Evolutionary conservation across 53 echinoderm and acorn worm genomes (phyloP).

Genomic region (Holothuria scabra): DNA sequence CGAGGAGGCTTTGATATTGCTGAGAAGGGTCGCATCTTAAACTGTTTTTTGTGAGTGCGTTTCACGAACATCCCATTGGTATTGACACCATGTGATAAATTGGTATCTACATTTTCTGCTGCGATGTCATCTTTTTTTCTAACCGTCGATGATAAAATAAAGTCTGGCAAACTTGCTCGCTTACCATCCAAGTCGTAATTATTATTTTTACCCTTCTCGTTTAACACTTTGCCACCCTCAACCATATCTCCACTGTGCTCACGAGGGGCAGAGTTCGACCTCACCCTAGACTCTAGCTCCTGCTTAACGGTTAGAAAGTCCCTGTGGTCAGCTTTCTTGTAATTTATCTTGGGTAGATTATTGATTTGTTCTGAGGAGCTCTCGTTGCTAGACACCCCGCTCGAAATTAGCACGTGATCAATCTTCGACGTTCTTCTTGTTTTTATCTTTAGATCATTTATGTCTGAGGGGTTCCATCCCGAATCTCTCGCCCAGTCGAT

Average conservation of each 20-base stretch:
- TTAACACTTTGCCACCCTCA: too few species aligned
- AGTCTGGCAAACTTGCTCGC: slow-evolving; percentile 37
- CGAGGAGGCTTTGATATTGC: neutral
- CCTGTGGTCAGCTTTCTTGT: neutral
- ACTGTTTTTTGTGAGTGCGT: slow-evolving; percentile 26
- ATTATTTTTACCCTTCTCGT: too few species aligned
- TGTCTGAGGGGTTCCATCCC: slow-evolving; percentile 69
- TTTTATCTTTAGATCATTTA: slow-evolving; percentile 65
- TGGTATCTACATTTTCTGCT: neutral
- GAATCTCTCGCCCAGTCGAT: slow-evolving; percentile 91
- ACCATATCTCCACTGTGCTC: neutral
- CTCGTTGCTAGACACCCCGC: slow-evolving; percentile 34
- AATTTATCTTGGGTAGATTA: slow-evolving; percentile 28
- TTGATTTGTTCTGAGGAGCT: slow-evolving; percentile 36
- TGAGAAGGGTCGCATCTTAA: slow-evolving; percentile 19
- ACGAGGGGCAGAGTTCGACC: slow-evolving; percentile 32
- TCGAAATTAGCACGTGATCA: slow-evolving; percentile 9
- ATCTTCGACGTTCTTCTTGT: slow-evolving; percentile 54
- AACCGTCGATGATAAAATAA: slow-evolving; percentile 2
- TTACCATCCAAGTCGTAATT: slow-evolving; percentile 14
- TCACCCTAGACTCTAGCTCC: neutral
- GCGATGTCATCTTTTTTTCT: neutral
- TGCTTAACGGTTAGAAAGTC: slow-evolving; percentile 18
- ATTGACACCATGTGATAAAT: neutral
- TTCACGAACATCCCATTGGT: slow-evolving; percentile 29